These are phyloP conservation scores for Tetrapedia diversipes DNA, from an alignment of 2,888 invertebrate species.

Conservation along the genomic window DNA sequence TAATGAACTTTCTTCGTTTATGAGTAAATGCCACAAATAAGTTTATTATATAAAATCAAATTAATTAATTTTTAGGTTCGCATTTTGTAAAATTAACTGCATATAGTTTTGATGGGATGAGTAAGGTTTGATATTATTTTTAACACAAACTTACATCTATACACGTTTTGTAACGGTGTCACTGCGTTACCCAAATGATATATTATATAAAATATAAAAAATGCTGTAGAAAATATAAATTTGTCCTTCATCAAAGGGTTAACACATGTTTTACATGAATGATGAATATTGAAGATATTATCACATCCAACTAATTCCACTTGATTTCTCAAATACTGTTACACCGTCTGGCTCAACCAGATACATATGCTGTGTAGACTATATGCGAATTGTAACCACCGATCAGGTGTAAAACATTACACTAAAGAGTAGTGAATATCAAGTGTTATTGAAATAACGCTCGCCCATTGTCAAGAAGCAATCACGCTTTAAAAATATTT, in stretches of 20 bases:
- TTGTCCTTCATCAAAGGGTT: not conserved
- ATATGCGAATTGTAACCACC: constrained; percentile 71
- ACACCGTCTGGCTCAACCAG: constrained; percentile 48
- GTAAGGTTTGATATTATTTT: not conserved
- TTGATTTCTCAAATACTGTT: constrained; percentile 43
- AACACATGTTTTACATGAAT: not conserved
- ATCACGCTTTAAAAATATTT: constrained; percentile 45
- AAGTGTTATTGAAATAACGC: constrained; percentile 31
- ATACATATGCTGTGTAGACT: constrained; percentile 78
- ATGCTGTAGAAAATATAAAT: not conserved
- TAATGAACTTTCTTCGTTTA: too few species aligned
- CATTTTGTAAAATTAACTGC: not conserved
- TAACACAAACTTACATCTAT: constrained; percentile 3
- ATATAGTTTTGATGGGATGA: not conserved
- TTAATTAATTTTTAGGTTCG: too few species aligned
- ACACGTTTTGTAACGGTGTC: not conserved
- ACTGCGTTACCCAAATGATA: too few species aligned
- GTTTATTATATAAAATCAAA: too few species aligned
- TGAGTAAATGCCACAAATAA: too few species aligned
- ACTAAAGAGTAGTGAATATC: constrained; percentile 45
- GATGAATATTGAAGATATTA: constrained; percentile 10
- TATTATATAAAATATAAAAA: too few species aligned
- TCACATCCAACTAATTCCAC: constrained; percentile 33
- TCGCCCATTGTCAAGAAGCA: constrained; percentile 13
- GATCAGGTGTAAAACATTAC: constrained; percentile 60